phyloP scores from a whole-genome alignment of 1,140 invertebrate genomes.

The Dendrolimus kikuchii region DNA sequence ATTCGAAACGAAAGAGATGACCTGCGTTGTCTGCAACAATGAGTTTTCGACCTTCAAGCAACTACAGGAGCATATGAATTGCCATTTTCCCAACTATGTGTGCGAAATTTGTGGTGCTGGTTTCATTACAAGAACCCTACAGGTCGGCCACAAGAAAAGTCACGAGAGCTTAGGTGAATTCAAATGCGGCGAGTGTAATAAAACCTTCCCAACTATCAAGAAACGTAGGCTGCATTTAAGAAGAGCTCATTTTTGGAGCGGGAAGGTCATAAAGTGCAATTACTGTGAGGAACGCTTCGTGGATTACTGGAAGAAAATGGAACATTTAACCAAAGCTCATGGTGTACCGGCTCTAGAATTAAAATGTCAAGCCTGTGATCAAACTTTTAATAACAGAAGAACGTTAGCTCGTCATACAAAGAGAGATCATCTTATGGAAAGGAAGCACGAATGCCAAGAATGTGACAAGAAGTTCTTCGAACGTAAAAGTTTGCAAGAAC shows the following conservation, averaged over 20 bases:
- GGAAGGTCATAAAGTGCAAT: constrained; percentile 5
- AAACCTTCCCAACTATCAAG: background rate
- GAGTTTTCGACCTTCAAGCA: background rate
- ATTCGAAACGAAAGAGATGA: constrained; percentile 4
- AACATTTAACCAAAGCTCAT: constrained; percentile 11
- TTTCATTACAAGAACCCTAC: background rate
- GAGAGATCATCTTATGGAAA: constrained; percentile 13
- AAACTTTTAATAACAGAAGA: background rate
- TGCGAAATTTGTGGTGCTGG: constrained; percentile 2
- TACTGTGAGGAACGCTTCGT: constrained; percentile 13
- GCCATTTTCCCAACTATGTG: constrained; percentile 3
- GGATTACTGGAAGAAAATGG: constrained; percentile 2
- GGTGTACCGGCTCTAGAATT: constrained; percentile 1
- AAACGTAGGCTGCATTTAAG: background rate
- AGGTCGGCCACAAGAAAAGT: background rate
- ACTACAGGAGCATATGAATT: constrained; percentile 1
- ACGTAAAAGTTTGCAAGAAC: constrained; percentile 35
- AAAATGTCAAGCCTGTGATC: constrained; percentile 13
- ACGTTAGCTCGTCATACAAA: constrained; percentile 6
- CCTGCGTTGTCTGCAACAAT: constrained; percentile 1
- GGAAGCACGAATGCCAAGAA: constrained; percentile 6
- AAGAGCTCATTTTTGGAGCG: constrained; percentile 1
- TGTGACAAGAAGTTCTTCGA: constrained; percentile 31
- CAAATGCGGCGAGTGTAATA: constrained; percentile 1
- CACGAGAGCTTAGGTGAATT: constrained; percentile 7